Evolutionary conservation across 2,888 invertebrate genomes (phyloP), one percentile per base, ranked within the genome.

Genomic region (Idaea dimidiata): DNA sequence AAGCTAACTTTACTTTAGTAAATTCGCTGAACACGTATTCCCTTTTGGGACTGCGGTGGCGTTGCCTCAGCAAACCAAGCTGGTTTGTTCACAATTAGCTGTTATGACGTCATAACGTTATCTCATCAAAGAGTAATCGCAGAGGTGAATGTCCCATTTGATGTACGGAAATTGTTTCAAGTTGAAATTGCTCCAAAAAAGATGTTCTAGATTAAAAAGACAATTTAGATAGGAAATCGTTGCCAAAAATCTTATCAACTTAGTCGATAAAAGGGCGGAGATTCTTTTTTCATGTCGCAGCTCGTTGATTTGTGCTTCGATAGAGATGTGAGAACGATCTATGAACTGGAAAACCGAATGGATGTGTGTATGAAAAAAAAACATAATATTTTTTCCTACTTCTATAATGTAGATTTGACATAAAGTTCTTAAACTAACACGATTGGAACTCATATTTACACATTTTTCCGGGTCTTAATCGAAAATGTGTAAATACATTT

Each of bases 21-120:
- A 43, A 43, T 43, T 43, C 43, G 43, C 43, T 56, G 56, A 17
- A 56, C 56, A 18, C 56, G 66, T 72, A 72, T 78, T 78, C 74
- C 75, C 75, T 68, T 65, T 66, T 72, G 80, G 72, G 74, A 77
- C 70, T 80, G 76, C 71, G 77, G 77, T 72, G 71, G 65, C 61
- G 57, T 71, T 70, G 71, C 68, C 62, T 59, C 63, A 58, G 54
- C 33, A 53, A 54, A 53, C 56, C 57, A 59, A 33, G 56, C 56
- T 17, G 56, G 56, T 54, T 43, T 54, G 56, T 65, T 65, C 62
- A 63, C 57, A 66, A 67, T 67, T 67, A 69, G 61, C 63, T 62
- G 31, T 61, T 59, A 57, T 66, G 62, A 63, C 65, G 66, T 63
- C 66, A 66, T 58, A 33, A 53, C 58, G 54, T 60, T 59, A 62